A percentile compares a stretch with the other conserved stretches of the same genome.
Evolutionary conservation across 2,888 invertebrate genomes (phyloP).

Genomic region (Pyrrhosoma nymphula): DNA sequence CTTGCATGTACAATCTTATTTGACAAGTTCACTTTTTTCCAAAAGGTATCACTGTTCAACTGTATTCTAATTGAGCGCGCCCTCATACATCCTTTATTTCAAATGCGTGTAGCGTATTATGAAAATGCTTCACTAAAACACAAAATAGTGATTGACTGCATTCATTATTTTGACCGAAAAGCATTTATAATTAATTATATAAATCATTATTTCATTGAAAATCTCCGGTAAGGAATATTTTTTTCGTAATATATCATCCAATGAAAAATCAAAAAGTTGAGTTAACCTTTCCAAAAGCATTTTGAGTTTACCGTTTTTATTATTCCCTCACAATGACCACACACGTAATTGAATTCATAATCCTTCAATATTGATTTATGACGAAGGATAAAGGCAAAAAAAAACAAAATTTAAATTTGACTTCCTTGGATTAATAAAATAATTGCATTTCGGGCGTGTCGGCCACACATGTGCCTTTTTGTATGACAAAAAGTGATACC

Average conservation of each 20-base stretch:
- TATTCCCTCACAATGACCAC: not conserved
- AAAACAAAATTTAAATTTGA: not conserved
- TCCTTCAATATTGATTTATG: constrained; percentile 18
- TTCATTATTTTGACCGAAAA: too few species aligned
- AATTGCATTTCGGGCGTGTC: not conserved
- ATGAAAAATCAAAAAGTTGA: not conserved
- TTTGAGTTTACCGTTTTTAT: not conserved
- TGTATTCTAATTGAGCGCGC: too few species aligned
- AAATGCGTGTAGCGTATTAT: too few species aligned
- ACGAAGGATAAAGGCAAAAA: not conserved
- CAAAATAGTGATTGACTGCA: too few species aligned
- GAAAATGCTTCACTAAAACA: too few species aligned
- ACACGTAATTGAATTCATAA: not conserved
- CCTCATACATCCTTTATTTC: too few species aligned
- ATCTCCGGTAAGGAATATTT: not conserved
- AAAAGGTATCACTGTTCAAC: too few species aligned
- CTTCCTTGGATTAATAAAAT: not conserved
- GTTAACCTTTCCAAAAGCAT: not conserved
- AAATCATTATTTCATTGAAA: not conserved
- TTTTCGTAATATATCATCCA: not conserved
- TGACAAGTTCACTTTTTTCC: too few species aligned
- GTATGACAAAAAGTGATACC: not conserved
- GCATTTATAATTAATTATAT: too few species aligned
- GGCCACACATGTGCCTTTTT: not conserved
- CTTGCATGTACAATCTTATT: too few species aligned